Conservation (phyloP, 2,113 vertebrate species). For the Hassar affinis region DNA sequence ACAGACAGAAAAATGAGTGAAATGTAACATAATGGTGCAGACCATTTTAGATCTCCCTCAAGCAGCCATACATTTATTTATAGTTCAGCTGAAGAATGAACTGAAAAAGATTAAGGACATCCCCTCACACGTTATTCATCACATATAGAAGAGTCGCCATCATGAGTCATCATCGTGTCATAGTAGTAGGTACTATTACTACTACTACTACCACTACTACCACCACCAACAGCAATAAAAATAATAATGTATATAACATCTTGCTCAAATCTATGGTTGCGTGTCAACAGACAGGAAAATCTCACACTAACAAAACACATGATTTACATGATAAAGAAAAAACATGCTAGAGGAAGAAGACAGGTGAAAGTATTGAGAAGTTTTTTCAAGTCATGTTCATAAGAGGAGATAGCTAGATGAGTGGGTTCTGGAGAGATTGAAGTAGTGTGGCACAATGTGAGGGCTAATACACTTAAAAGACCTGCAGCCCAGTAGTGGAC, state of each 20-base stretch:
- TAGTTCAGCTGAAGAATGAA: neutral
- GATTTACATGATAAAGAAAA: neutral
- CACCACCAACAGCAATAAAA: too few species aligned
- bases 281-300: neutral
- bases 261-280: neutral
- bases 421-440: neutral
- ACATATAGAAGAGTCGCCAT: neutral
- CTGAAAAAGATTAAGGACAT: neutral
- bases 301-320: neutral
- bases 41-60: neutral
- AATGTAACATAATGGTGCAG: neutral
- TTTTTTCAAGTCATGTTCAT: neutral
- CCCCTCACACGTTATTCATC: neutral
- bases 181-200: too few species aligned
- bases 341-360: neutral
- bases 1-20: neutral
- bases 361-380: neutral
- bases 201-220: too few species aligned
- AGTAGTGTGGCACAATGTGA: neutral
- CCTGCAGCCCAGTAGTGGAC: neutral
- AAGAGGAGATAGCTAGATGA: neutral
- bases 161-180: neutral
- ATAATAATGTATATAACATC: too few species aligned
- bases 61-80: neutral
- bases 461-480: neutral